phyloP scores from a whole-genome alignment of 2,113 vertebrate species.

The Stictonetta naevosa region DNA sequence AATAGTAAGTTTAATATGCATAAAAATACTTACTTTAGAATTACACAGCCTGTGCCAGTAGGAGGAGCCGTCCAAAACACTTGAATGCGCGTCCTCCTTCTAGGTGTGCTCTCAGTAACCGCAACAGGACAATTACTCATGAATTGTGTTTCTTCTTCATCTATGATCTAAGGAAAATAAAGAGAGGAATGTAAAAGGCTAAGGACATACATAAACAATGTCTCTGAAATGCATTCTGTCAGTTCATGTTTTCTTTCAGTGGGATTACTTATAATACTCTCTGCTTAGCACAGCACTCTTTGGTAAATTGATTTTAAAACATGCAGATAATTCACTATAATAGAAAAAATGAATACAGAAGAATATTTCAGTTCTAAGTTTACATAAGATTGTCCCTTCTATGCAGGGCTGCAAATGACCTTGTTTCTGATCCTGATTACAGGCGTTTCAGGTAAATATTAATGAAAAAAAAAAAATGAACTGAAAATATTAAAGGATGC shows the following conservation, averaged over 20 bases:
- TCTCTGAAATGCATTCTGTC: neutral
- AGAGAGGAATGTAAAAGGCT: neutral
- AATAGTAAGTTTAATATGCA: neutral
- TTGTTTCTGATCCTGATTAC: neutral
- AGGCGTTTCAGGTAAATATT: neutral
- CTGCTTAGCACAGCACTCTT: neutral
- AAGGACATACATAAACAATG: neutral
- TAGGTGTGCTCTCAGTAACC: constrained; percentile 94
- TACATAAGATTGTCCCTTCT: neutral
- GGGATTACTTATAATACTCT: neutral
- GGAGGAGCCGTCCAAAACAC: constrained; percentile 95
- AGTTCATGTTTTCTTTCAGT: neutral
- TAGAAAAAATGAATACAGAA: neutral
- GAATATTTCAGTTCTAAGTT: neutral
- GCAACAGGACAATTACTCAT: constrained; percentile 97
- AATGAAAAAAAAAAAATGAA: neutral
- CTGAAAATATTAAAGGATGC: neutral
- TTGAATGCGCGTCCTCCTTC: constrained; percentile 92
- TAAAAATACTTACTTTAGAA: constrained; percentile 89
- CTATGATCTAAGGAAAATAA: constrained; percentile 86
- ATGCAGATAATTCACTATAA: neutral
- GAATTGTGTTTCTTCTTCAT: constrained; percentile 97
- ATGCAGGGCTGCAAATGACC: neutral
- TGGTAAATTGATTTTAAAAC: neutral
- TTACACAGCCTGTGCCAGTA: constrained; percentile 88